Base-by-base conservation (phyloP, 2,888 invertebrate species). In the Lasioglossum figueresi region DNA sequence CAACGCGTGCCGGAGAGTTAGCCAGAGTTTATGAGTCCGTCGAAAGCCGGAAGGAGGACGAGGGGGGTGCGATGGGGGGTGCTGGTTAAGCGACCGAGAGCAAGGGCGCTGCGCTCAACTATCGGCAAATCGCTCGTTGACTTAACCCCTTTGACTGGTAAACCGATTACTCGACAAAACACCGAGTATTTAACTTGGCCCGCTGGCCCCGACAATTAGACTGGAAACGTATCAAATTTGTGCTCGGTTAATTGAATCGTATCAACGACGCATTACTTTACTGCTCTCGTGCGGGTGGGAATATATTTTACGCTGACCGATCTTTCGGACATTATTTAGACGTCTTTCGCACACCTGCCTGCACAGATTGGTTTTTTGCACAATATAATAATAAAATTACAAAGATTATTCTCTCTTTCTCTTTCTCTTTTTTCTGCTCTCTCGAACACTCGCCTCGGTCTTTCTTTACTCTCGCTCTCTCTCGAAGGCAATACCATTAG, bases 131-230 rank as follows among this genome's bases (percentile, higher is more conserved):
- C 73, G 81, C 43, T 82, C 73, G 81, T 81, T 85, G 81, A 80
- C 85, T 76, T 73, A 34, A 73, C 40, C 63, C 81, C 72, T 79
- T 86, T 86, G 81, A 81, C 71, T 73, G 63, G 59, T 86, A 85
- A 86, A 86, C 85, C 85, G 79, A 85, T 86, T 86, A 86, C 63
- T 43, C 76, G 76, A 23, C 79, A 81, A 84, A 85, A 85, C 76
- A 76, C 59, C 75, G 74, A 48, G 78, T 72, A 80, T 84, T 84
- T 84, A 85, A 85, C 80, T 76, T 84, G 71, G 45, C 63, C 63
- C 72, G 31, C 37, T 37, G 52, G n/a, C 37, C 48, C 68, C 66
- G 52, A 77, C 80, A 77, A 77, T 84, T 74, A 52, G 45, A 48
- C 23, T 43, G 66, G 70, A 27, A 66, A 83, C 77, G 78, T 52